Evolutionary conservation across 2,113 vertebrate species (phyloP).

Genomic region (Pelecanoides urinatrix): DNA sequence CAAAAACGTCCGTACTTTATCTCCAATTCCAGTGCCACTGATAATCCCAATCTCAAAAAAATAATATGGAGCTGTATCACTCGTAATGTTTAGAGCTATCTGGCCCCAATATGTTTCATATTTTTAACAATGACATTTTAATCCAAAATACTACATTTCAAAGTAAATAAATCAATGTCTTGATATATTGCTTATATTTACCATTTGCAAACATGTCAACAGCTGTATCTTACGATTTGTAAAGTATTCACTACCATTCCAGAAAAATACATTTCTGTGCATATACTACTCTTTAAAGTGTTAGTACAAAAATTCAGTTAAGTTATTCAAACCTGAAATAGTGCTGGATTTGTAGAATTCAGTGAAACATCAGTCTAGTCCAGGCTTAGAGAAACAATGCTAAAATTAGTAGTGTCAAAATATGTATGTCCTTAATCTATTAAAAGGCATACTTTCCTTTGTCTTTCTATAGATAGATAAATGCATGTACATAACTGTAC

Average conservation of each 20-base stretch:
- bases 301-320: not conserved
- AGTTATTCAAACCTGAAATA: not conserved
- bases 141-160: not conserved
- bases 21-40: not conserved
- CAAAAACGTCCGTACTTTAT: not conserved
- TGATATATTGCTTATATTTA: not conserved
- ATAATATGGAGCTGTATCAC: not conserved
- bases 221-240: not conserved
- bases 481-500: accelerated
- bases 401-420: not conserved
- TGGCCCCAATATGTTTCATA: not conserved
- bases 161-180: not conserved
- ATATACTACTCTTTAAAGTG: not conserved
- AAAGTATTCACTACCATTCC: not conserved
- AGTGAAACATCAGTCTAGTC: not conserved
- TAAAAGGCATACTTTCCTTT: not conserved
- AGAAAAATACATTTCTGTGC: not conserved
- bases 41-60: not conserved
- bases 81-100: not conserved
- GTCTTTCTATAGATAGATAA: not conserved
- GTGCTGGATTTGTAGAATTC: not conserved
- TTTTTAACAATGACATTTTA: not conserved
- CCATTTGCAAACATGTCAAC: not conserved
- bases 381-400: not conserved
- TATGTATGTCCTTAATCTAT: not conserved